A percentile compares a stretch with the other conserved stretches of the same genome.
phyloP scores from a whole-genome alignment of 2,888 invertebrate genomes.

The Sphaerophoria taeniata region DNA sequence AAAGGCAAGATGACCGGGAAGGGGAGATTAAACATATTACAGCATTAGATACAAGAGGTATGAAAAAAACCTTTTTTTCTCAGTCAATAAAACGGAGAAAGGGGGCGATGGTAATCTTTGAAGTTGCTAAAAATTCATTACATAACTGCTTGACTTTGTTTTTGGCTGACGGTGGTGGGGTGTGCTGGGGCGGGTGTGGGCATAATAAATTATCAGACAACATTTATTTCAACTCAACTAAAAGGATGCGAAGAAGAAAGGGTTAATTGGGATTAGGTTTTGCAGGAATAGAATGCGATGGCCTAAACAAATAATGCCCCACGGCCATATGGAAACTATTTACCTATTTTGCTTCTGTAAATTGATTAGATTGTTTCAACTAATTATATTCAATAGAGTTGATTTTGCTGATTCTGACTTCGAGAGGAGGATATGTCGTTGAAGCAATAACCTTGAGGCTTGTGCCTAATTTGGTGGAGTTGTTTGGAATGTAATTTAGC shows the following conservation, averaged over 20 bases:
- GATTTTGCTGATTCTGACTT: constrained; percentile 12
- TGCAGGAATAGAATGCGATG: constrained; percentile 55
- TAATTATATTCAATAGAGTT: constrained; percentile 66
- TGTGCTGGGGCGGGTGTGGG: constrained; percentile 10
- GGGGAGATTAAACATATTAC: not conserved
- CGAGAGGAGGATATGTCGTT: constrained; percentile 5
- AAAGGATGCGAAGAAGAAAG: constrained; percentile 37
- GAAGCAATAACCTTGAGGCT: constrained; percentile 11
- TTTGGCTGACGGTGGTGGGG: not conserved
- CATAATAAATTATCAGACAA: constrained; percentile 64
- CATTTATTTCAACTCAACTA: constrained; percentile 54
- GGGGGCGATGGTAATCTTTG: constrained; percentile 55
- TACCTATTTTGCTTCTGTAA: constrained; percentile 54
- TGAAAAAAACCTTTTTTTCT: constrained; percentile 23
- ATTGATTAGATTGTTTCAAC: constrained; percentile 71
- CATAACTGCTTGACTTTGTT: constrained; percentile 45
- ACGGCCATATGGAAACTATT: constrained; percentile 68
- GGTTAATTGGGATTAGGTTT: constrained; percentile 72
- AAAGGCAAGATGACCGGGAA: too few relatives aligned
- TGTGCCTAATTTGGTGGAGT: constrained; percentile 18
- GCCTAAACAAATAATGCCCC: constrained; percentile 66
- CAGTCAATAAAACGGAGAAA: too few relatives aligned
- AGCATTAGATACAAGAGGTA: not conserved
- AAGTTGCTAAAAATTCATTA: constrained; percentile 69
- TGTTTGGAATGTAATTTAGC: not conserved